Conservation (phyloP, 2,888 invertebrate species). For the Ophraella communa region DNA sequence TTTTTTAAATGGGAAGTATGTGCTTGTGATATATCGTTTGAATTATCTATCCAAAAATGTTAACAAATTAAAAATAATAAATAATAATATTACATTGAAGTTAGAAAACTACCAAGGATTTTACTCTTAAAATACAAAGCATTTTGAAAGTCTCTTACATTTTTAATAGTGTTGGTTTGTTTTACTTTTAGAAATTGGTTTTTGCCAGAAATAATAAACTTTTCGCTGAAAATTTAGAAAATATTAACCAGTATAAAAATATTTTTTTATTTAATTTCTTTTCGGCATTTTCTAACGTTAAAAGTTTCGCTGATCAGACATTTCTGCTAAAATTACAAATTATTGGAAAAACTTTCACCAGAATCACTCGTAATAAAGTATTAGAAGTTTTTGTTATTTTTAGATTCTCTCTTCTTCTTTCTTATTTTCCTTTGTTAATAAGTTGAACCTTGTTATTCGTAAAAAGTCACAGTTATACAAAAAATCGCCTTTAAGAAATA, state of each 20-base stretch:
- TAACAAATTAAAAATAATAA: too few relatives aligned
- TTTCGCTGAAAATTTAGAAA: too few relatives aligned
- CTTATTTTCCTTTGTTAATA: slow-evolving; percentile 12
- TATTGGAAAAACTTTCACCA: background rate
- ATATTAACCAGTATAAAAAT: background rate
- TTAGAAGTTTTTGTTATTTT: slow-evolving; percentile 10
- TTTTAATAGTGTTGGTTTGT: too few relatives aligned
- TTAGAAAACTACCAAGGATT: too few relatives aligned
- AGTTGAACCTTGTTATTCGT: slow-evolving; percentile 2
- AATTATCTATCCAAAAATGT: too few relatives aligned
- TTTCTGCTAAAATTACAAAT: background rate
- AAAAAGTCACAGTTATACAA: slow-evolving; percentile 10
- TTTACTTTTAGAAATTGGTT: too few relatives aligned
- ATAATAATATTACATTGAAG: too few relatives aligned
- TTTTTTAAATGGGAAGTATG: too few relatives aligned
- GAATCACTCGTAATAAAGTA: background rate
- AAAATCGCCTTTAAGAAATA: background rate
- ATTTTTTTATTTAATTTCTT: background rate
- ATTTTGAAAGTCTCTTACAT: too few relatives aligned
- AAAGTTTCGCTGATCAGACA: background rate
- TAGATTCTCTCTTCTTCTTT: slow-evolving; percentile 3
- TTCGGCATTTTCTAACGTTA: background rate
- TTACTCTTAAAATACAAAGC: too few relatives aligned
- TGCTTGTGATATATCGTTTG: too few relatives aligned
- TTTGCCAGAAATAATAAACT: too few relatives aligned